Conservation (phyloP, 2,113 vertebrate genomes). For the Cyrtonyx montezumae region DNA sequence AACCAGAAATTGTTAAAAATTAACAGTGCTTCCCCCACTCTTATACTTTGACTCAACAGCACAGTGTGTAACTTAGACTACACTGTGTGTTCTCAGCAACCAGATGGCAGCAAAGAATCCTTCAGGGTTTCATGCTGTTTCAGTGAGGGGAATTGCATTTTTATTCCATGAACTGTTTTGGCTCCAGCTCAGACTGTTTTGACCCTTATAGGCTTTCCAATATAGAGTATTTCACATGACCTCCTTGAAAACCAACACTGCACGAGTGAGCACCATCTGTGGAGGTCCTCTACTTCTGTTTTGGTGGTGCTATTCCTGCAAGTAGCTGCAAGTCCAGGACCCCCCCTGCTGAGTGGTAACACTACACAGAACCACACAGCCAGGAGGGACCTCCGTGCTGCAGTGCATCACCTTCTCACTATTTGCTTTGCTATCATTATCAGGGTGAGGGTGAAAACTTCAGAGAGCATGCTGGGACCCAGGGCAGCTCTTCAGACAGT, state of each 20-base stretch:
- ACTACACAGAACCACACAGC: background rate
- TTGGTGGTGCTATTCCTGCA: background rate
- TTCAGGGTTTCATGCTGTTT: background rate
- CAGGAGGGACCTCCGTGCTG: background rate
- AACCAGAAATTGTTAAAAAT: background rate
- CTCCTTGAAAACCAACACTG: background rate
- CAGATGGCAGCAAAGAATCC: constrained; percentile 9
- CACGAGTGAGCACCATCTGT: background rate
- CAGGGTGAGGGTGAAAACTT: background rate
- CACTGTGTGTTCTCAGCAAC: background rate
- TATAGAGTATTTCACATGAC: background rate
- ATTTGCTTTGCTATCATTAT: background rate
- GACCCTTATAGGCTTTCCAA: background rate
- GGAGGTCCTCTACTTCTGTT: background rate
- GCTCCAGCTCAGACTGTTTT: background rate
- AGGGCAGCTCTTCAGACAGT: background rate
- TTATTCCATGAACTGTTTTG: background rate
- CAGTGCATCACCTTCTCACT: background rate
- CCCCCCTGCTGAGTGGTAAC: fast-evolving
- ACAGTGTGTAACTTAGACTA: background rate
- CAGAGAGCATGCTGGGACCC: background rate
- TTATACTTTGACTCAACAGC: background rate
- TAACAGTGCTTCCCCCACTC: background rate
- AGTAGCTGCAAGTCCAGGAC: background rate
- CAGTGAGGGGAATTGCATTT: background rate